Evolutionary conservation across 2,888 invertebrate genomes (phyloP), one percentile per base, ranked within the genome.

Genomic region (Stenotaenia linearis): DNA sequence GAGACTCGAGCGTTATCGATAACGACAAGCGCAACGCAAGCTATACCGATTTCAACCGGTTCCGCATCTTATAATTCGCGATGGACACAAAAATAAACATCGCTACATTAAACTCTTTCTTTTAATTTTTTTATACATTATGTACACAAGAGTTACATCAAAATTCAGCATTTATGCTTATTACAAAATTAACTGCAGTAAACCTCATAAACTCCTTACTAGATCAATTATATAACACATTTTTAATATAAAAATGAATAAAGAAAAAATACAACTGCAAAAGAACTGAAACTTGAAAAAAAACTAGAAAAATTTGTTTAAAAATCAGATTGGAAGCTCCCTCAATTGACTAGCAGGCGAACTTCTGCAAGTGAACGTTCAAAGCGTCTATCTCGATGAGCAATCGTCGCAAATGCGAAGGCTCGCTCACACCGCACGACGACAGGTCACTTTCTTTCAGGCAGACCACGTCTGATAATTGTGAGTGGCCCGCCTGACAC

Each of bases 371-470:
- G 56, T 79, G 61, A 50, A 79, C 21, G 84, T 83, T 83, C 23
- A 85, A 84, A 83, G 85, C 84, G 40, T 85, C 84, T n/a, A 85
- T 81, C n/a, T 85, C 85, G 80, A 84, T 84, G 12, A 83, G 78
- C 21, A 85, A 83, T 50, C 85, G 82, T 79, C 84, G 83, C 56
- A 84, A 80, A 80, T 85, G 85, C 78, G 84, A 83, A 21, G 83
- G 81, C 78, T 85, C 84, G 6, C 83, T 84, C 28, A 84, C 83
- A 9, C 84, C 84, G 12, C 83, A 82, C 45, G 83, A 78, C 37
- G 83, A 83, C 56, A 85, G 81, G 40, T 85, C 84, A 28, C 82
- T 82, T 18, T 84, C 84, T 3, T 82, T 81, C 77, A 85, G 81
- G 21, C 82, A 81, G 30, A 30, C 75, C 23, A 79, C 25, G n/a